A percentile compares a stretch with the other conserved stretches of the same genome.
phyloP scores from a whole-genome alignment of 2,888 invertebrate genomes.

The Lasioglossum figueresi region DNA sequence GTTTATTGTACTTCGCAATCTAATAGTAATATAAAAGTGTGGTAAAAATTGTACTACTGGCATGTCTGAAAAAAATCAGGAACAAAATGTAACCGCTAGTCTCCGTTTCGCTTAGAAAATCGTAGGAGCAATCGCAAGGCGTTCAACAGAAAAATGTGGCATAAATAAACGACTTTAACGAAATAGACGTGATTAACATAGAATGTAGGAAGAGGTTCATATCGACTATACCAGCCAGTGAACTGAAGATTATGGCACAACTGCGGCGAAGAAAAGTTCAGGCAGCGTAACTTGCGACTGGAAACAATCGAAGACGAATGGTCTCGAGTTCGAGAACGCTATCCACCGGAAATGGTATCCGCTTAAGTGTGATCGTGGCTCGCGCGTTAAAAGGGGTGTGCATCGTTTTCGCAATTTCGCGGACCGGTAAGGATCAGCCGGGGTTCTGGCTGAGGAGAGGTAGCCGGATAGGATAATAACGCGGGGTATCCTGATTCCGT shows the following conservation, averaged over 20 bases:
- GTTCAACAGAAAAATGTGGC: too few relatives aligned
- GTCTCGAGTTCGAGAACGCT: conserved; percentile 2
- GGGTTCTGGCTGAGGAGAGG: conserved; percentile 25
- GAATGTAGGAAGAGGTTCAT: background rate
- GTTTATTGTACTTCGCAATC: too few relatives aligned
- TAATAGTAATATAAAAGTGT: too few relatives aligned
- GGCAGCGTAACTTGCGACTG: background rate
- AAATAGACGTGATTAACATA: background rate
- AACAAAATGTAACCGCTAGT: too few relatives aligned
- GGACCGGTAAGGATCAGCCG: conserved; percentile 35
- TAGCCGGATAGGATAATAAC: conserved; percentile 62
- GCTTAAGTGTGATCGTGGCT: conserved; percentile 21
- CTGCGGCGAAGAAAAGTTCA: background rate
- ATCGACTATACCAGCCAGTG: background rate
- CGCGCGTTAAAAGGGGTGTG: conserved; percentile 15
- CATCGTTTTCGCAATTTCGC: conserved; percentile 52
- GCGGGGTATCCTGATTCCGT: conserved; percentile 67
- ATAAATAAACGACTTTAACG: too few relatives aligned
- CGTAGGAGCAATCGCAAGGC: too few relatives aligned
- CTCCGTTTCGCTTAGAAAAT: too few relatives aligned
- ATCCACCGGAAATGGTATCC: conserved; percentile 24
- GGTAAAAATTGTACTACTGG: too few relatives aligned
- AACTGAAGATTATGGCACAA: background rate
- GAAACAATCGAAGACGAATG: conserved; percentile 17
- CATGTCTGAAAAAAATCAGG: too few relatives aligned